Evolutionary conservation across 2,888 invertebrate genomes (phyloP).

Genomic region (Tromatobia lineatoria): DNA sequence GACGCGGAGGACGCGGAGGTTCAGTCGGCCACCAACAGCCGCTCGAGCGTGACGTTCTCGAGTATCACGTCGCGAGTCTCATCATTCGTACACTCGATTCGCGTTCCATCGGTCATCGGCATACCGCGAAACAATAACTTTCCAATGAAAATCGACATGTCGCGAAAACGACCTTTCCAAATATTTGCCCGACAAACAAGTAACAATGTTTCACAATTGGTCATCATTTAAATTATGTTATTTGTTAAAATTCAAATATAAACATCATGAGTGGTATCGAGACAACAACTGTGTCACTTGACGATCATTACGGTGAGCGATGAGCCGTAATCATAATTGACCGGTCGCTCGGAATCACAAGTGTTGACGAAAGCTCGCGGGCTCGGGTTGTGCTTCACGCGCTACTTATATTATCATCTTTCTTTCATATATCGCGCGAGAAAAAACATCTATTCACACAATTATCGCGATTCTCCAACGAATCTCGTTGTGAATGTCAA

Average conservation of each 20-base stretch:
- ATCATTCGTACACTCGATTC: constrained; percentile 6
- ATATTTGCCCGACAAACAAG: neutral
- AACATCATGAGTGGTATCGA: neutral
- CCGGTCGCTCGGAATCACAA: constrained; percentile 63
- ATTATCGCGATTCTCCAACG: neutral
- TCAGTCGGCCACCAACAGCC: constrained; percentile 84
- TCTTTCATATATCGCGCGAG: constrained; percentile 37
- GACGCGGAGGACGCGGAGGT: too few species aligned
- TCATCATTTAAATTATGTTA: neutral
- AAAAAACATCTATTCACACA: constrained; percentile 11
- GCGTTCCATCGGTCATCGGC: neutral
- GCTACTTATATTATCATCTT: constrained; percentile 59
- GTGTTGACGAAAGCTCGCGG: constrained; percentile 17
- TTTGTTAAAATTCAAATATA: neutral
- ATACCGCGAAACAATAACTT: neutral
- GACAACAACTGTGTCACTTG: constrained; percentile 11
- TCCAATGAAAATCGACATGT: neutral
- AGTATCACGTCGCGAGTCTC: constrained; percentile 47
- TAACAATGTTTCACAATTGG: neutral
- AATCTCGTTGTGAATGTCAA: constrained; percentile 43
- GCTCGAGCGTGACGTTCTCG: constrained; percentile 74
- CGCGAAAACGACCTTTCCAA: neutral
- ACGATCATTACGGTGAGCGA: neutral
- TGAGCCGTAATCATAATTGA: neutral
- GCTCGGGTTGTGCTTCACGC: constrained; percentile 52